Base-by-base conservation (phyloP, 2,888 invertebrate genomes). In the Trissoscelio sp. region DNA sequence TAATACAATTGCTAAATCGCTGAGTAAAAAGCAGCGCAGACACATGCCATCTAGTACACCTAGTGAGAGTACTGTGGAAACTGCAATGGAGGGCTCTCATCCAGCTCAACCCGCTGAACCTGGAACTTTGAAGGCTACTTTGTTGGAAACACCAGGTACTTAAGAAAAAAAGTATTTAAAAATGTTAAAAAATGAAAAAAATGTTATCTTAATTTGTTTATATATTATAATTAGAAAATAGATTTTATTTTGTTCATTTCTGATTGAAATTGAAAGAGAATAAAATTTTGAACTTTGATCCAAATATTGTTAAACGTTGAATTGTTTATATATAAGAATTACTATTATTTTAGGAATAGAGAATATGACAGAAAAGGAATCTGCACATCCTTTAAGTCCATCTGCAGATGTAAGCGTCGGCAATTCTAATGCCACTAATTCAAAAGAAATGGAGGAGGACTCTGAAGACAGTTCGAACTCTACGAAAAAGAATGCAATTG, bases 301-400 rank as follows among this genome's bases (percentile, higher is more conserved):
- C n/a, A n/a, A n/a, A n/a, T n/a, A n/a, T n/a, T n/a, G n/a, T n/a
- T n/a, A n/a, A n/a, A n/a, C n/a, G n/a, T n/a, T n/a, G 11, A 28
- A 28, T 28, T 3, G 28, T 28, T 28, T 28, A 28, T 28, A 6
- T 28, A 28, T 28, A 5, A 5, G 3, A 28, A 34, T 11, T 4
- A 34, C 9, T 9, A 11, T 34, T 2, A 34, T 34, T 34, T 34
- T 11, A 94, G 96, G 95, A 14, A 96, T 98, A 83, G 96, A 95
- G 64, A 95, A 96, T 85, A 98, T 98, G 97, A 99, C 99, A 3
- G 99, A 99, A 91, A 95, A 96, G 74, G 97, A 98, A 89, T 96
- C 97, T 0, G 98, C 98, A 0, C 97, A 98, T 93, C 96, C 95
- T 16, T 67, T 91, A 34, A 91, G 89, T 79, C 89, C 91, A 1